phyloP scores from a whole-genome alignment of 2,888 invertebrate species.

The Apantesis nais region DNA sequence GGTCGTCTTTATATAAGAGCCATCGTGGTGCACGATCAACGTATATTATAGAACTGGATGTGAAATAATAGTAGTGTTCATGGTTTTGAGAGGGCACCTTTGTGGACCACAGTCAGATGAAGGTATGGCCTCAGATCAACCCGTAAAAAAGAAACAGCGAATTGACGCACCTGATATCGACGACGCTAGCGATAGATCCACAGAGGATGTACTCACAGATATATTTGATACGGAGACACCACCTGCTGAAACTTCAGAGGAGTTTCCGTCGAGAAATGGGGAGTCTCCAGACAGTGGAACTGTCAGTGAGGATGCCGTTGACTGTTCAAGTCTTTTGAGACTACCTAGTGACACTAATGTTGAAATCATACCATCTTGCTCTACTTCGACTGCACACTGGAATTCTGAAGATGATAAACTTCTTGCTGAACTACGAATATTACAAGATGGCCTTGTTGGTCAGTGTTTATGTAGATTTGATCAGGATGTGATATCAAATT shows the following conservation, averaged over 20 bases:
- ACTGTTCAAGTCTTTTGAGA: slow-evolving; percentile 74
- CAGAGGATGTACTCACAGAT: slow-evolving; percentile 79
- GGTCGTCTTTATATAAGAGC: slow-evolving; percentile 52
- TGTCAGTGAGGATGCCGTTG: slow-evolving; percentile 82
- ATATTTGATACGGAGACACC: slow-evolving; percentile 75
- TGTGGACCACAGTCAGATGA: slow-evolving; percentile 83
- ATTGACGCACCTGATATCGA: slow-evolving; percentile 88
- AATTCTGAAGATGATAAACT: slow-evolving; percentile 73
- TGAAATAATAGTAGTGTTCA: slow-evolving; percentile 65
- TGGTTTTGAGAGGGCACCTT: slow-evolving; percentile 88
- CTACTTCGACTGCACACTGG: slow-evolving; percentile 69
- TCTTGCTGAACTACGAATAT: slow-evolving; percentile 82
- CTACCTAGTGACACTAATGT: slow-evolving; percentile 67
- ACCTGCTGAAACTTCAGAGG: slow-evolving; percentile 74
- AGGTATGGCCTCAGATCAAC: slow-evolving; percentile 92
- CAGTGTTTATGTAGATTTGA: slow-evolving; percentile 93
- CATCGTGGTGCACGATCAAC: slow-evolving; percentile 41
- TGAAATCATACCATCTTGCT: slow-evolving; percentile 77
- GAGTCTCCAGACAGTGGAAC: slow-evolving; percentile 83
- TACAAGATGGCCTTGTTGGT: slow-evolving; percentile 89
- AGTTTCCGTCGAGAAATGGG: slow-evolving; percentile 73
- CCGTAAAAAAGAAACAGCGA: slow-evolving; percentile 93
- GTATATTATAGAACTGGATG: slow-evolving; percentile 42
- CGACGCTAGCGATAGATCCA: slow-evolving; percentile 81
- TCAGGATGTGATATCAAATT: slow-evolving; percentile 88